Conservation (phyloP, 2,113 vertebrate species). For the Columba livia region DNA sequence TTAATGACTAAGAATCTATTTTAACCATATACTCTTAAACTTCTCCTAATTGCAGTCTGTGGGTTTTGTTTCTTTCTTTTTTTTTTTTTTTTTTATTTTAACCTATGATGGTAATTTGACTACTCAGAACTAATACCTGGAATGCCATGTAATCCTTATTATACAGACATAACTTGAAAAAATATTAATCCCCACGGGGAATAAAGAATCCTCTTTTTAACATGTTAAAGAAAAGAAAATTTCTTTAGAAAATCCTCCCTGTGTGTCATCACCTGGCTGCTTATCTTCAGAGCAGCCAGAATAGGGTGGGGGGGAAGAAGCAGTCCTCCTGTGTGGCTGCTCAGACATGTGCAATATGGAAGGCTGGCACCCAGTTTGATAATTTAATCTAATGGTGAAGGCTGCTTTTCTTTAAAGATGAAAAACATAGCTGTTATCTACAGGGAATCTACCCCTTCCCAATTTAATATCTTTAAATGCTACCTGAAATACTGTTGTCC, state of each 20-base stretch:
- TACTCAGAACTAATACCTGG: background rate
- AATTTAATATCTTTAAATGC: background rate
- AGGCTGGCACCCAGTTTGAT: background rate
- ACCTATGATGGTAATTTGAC: background rate
- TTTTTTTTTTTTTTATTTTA: background rate
- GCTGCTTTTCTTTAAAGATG: background rate
- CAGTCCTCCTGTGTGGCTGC: background rate
- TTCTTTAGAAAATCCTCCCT: background rate
- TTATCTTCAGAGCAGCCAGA: background rate
- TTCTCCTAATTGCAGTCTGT: background rate
- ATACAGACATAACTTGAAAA: background rate
- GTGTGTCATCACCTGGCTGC: background rate
- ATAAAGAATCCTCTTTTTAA: background rate
- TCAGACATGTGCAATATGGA: background rate
- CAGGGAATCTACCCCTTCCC: background rate
- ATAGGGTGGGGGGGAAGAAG: background rate
- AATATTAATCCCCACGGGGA: background rate
- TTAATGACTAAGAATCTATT: background rate
- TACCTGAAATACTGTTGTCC: background rate
- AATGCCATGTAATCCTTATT: conserved; percentile 7
- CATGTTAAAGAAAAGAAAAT: background rate
- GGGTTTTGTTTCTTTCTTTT: too few relatives aligned
- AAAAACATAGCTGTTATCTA: background rate
- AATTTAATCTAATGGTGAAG: background rate
- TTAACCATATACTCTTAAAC: background rate